Evolutionary conservation across 2,888 invertebrate genomes (phyloP), one percentile per base, ranked within the genome.

Genomic region (Allophyes oxyacanthae): DNA sequence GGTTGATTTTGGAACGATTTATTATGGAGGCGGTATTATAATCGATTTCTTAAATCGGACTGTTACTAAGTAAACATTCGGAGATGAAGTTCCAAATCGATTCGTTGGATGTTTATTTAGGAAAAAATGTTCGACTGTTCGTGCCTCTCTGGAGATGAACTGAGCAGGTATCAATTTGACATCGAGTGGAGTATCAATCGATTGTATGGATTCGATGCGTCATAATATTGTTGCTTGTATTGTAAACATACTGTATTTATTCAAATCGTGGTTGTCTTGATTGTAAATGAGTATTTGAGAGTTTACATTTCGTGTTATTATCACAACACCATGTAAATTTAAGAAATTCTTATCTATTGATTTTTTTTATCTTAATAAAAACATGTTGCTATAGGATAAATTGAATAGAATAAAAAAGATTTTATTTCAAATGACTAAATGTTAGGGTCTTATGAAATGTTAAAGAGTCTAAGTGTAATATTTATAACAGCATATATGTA

Each of bases 1-100:
- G 80, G 78, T 64, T 50, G 42, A 60, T 64, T 75, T 78, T 85
- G 58, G 46, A 59, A 43, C 4, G 20, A 4, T 4, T 20, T 20
- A 20, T 64, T 65, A 6, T 46, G 34, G 30, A 34, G 14, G 14
- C 9, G 49, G 40, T 63, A 64, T 57, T 55, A 43, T 70, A 91
- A 88, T 89, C 88, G 88, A 90, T 90, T 90, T 88, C 87, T 87
- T 86, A 83, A 87, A 90, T 84, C 88, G 85, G 87, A 86, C 86
- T 92, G 90, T 92, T 92, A 90, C 92, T 90, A 90, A 91, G 90
- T 90, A 93, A 93, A 93, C 85, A 92, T 89, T 90, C 75, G 52
- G 79, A 84, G 88, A 86, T 89, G 88, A 85, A 86, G 88, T 75
- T 83, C 84, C 85, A 86, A 89, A 91, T 90, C 88, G 86, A 88